Conservation (phyloP, 2,797 vertebrate genomes). For the Melanotaenia nigrans region DNA sequence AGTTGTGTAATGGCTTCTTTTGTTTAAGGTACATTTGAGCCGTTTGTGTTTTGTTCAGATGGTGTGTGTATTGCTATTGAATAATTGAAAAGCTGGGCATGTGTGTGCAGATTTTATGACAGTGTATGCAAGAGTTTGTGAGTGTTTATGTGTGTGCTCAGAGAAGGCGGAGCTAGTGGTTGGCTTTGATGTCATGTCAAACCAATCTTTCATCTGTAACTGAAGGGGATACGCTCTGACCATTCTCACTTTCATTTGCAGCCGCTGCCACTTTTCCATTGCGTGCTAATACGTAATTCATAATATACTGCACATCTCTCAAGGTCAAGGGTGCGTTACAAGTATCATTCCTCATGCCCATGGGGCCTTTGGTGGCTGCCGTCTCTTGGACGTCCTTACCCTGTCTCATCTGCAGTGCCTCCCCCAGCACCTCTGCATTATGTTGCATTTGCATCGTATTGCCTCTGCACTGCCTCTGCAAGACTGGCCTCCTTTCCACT, state of each 20-base stretch:
- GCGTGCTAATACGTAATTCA: conserved; percentile 26
- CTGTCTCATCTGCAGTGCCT: conserved; percentile 64
- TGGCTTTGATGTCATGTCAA: conserved; percentile 32
- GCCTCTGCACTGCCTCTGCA: conserved; percentile 78
- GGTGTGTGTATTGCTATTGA: conserved; percentile 49
- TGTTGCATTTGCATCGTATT: conserved; percentile 78
- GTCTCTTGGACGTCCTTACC: conserved; percentile 55
- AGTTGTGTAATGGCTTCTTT: conserved; percentile 52
- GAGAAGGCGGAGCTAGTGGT: not conserved
- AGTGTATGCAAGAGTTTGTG: conserved; percentile 12
- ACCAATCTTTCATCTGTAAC: conserved; percentile 29
- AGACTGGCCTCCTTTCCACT: conserved; percentile 25
- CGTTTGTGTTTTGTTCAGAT: conserved; percentile 55
- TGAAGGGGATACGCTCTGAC: not conserved
- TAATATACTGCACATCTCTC: conserved; percentile 1
- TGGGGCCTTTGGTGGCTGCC: conserved; percentile 19
- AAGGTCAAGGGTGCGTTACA: conserved; percentile 47
- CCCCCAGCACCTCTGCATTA: conserved; percentile 73
- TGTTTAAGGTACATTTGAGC: conserved; percentile 60
- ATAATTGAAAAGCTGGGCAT: conserved; percentile 56
- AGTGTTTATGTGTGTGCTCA: conserved; percentile 6
- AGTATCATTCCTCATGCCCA: conserved; percentile 1
- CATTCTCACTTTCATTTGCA: conserved; percentile 40
- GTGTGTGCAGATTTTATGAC: conserved; percentile 33
- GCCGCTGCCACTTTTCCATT: conserved; percentile 41